These are phyloP conservation scores for Eleutherodactylus coqui DNA, from an alignment of 2,797 vertebrate genomes.

Conservation along the genomic window DNA sequence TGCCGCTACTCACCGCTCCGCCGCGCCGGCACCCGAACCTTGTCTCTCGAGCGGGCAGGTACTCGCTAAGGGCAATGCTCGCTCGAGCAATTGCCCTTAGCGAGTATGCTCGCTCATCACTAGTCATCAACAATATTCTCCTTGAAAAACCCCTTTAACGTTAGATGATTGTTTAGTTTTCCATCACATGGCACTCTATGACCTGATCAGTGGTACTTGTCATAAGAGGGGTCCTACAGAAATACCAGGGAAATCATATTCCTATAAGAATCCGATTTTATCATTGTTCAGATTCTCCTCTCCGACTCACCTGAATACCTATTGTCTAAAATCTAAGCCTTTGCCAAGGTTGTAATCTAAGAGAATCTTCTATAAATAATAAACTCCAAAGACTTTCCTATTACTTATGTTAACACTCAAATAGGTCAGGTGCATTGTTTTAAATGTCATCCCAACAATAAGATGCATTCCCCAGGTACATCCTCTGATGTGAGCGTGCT, in stretches of 20 bases:
- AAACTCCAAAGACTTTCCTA: constrained; percentile 78
- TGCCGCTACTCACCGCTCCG: too few relatives aligned
- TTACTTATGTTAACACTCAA: constrained; percentile 79
- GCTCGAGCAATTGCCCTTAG: too few relatives aligned
- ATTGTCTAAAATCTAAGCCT: constrained; percentile 66
- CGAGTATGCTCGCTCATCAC: too few relatives aligned
- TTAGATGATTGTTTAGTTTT: not conserved
- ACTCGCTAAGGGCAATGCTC: too few relatives aligned
- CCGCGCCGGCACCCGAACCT: too few relatives aligned
- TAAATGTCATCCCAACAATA: constrained; percentile 78
- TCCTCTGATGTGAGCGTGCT: constrained; percentile 75
- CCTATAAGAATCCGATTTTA: constrained; percentile 13
- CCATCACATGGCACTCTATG: not conserved
- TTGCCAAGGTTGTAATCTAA: constrained; percentile 73
- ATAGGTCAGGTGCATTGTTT: constrained; percentile 78
- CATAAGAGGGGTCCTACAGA: not conserved
- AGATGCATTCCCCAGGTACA: constrained; percentile 73
- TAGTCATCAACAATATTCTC: too few relatives aligned
- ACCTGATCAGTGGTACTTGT: not conserved
- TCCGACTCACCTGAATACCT: constrained; percentile 47
- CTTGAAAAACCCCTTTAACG: too few relatives aligned
- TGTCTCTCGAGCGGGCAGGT: too few relatives aligned
- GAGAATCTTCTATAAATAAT: constrained; percentile 82
- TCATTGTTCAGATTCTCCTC: not conserved
- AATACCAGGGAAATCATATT: not conserved